These are phyloP conservation scores for Karalla daura DNA, from an alignment of 2,797 vertebrate genomes.

Conservation along the genomic window DNA sequence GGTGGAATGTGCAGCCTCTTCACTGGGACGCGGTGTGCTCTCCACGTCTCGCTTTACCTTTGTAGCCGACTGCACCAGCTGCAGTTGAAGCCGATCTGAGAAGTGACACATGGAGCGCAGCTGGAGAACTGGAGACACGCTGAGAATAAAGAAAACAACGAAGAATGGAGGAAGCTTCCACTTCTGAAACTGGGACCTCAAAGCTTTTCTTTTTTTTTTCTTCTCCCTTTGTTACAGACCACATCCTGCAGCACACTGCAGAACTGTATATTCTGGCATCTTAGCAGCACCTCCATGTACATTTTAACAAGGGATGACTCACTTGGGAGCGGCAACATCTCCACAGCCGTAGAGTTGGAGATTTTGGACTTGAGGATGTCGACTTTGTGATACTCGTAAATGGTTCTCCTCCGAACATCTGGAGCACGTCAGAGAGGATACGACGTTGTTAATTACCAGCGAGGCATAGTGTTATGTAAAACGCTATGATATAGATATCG, in stretches of 20 bases:
- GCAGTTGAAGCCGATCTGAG: conserved; percentile 97
- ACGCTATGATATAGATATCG: no score
- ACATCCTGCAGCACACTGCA: background rate
- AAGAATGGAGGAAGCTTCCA: background rate
- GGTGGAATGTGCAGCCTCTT: background rate
- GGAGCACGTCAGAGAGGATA: conserved; percentile 31
- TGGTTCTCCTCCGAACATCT: conserved; percentile 95
- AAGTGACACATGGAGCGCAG: conserved; percentile 89
- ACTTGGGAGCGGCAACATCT: conserved; percentile 95
- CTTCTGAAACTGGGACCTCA: background rate
- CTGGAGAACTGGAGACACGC: conserved; percentile 95
- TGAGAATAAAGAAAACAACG: conserved; percentile 64
- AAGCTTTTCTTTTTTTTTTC: no score
- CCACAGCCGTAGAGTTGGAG: conserved; percentile 88
- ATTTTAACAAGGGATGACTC: conserved; percentile 60
- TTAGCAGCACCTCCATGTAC: background rate
- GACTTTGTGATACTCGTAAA: conserved; percentile 97
- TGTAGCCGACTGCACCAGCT: conserved; percentile 95
- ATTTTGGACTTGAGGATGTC: conserved; percentile 93
- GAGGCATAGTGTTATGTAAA: background rate
- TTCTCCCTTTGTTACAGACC: no score
- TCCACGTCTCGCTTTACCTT: conserved; percentile 82
- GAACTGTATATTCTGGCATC: background rate
- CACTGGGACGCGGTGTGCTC: background rate
- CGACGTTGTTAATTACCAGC: background rate